A percentile compares a stretch with the other conserved stretches of the same genome.
phyloP scores from a whole-genome alignment of 1,140 invertebrate species.

The Drosophila kohkoa region DNA sequence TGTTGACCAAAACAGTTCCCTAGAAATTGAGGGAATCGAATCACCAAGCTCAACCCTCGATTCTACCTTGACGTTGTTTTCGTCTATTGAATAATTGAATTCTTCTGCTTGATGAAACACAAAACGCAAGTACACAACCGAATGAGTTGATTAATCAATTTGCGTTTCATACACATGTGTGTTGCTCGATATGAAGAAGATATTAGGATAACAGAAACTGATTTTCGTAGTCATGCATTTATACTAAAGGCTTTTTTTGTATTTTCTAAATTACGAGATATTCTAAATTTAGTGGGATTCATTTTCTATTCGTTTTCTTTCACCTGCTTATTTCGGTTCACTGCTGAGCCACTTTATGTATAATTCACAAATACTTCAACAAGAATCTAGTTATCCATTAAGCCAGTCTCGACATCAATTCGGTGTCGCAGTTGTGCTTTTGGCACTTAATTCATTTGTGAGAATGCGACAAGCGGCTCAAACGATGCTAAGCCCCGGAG shows the following conservation, averaged over 20 bases:
- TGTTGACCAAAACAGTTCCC: conserved; percentile 24
- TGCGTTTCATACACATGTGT: conserved; percentile 31
- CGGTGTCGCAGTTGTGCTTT: conserved; percentile 74
- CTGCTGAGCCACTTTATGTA: not conserved
- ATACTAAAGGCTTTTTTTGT: too few species aligned
- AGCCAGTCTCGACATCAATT: conserved; percentile 38
- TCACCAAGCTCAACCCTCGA: not conserved
- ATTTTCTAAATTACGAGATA: too few species aligned
- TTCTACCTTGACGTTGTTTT: conserved; percentile 58
- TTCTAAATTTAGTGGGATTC: not conserved
- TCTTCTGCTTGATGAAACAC: conserved; percentile 76
- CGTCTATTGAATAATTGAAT: conserved; percentile 74
- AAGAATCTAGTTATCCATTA: conserved; percentile 16
- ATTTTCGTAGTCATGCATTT: not conserved
- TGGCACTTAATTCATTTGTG: conserved; percentile 82
- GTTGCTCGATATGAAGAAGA: not conserved
- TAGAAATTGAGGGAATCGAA: not conserved
- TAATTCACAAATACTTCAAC: conserved; percentile 8
- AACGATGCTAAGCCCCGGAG: conserved; percentile 28
- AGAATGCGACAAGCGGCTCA: conserved; percentile 75
- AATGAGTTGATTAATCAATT: conserved; percentile 76
- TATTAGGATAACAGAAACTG: conserved; percentile 9
- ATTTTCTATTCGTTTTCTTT: not conserved
- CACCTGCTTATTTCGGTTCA: not conserved
- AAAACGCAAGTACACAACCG: conserved; percentile 67